Conservation (phyloP, 1,140 invertebrate genomes). For the Eumaeus atala region DNA sequence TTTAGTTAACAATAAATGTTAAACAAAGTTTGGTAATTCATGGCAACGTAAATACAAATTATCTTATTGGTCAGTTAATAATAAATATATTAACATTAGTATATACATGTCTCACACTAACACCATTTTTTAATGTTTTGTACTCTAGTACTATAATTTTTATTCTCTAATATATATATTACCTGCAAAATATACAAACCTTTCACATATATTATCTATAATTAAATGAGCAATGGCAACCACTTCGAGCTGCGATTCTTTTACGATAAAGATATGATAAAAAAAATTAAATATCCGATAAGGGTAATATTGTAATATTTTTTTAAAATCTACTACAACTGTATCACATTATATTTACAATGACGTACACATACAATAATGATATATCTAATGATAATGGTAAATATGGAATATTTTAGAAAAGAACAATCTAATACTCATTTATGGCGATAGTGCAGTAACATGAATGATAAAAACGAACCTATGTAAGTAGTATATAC, state of each 20-base stretch:
- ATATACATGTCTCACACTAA: not conserved
- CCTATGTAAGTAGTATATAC: constrained; percentile 3
- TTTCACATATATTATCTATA: not conserved
- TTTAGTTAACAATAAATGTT: not conserved
- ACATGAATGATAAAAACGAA: constrained; percentile 1
- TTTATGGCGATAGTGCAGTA: constrained; percentile 7
- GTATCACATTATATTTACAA: constrained; percentile 5
- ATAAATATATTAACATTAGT: not conserved
- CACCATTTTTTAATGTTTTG: constrained; percentile 6
- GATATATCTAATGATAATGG: constrained; percentile 10
- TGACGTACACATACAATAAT: too few species aligned
- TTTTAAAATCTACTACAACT: not conserved
- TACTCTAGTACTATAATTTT: not conserved
- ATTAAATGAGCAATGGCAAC: constrained; percentile 11
- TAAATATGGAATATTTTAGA: not conserved
- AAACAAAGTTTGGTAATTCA: not conserved
- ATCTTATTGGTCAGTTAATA: not conserved
- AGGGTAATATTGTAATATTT: constrained; percentile 3
- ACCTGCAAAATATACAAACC: constrained; percentile 1
- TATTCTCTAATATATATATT: not conserved
- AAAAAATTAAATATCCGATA: constrained; percentile 1
- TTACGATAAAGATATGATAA: constrained; percentile 5
- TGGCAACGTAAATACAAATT: constrained; percentile 8
- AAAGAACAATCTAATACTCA: constrained; percentile 1
- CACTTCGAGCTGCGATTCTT: constrained; percentile 5